phyloP scores from a whole-genome alignment of 2,888 invertebrate species.

The Cataglyphis rosenhaueri region DNA sequence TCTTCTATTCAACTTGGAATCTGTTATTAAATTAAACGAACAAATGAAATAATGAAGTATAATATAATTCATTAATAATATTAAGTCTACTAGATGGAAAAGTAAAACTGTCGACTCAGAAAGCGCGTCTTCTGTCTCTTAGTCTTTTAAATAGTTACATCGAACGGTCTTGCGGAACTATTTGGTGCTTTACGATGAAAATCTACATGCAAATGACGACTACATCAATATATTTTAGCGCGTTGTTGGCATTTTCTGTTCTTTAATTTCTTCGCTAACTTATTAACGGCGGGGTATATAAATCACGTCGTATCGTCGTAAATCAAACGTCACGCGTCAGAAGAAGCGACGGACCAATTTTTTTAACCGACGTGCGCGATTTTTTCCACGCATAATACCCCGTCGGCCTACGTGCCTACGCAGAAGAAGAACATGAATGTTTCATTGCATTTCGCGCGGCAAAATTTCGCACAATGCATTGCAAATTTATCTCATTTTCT shows the following conservation, averaged over 20 bases:
- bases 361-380: constrained; percentile 37
- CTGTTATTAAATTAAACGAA: neutral
- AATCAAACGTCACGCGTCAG: constrained; percentile 42
- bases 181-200: neutral
- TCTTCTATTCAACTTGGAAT: neutral
- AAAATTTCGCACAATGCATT: constrained; percentile 55
- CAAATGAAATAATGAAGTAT: neutral
- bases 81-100: neutral
- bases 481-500: constrained; percentile 57
- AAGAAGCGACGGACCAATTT: constrained; percentile 35
- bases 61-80: constrained; percentile 4
- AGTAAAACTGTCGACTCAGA: neutral
- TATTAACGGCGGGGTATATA: neutral
- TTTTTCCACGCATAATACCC: constrained; percentile 36
- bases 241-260: neutral
- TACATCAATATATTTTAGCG: neutral
- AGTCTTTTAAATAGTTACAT: neutral
- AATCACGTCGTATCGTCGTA: constrained; percentile 10
- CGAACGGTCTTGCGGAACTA: neutral
- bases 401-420: constrained; percentile 12
- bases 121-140: neutral
- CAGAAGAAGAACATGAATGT: constrained; percentile 48
- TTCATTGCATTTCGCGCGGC: constrained; percentile 51
- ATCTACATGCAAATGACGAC: neutral
- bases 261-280: constrained; percentile 11